Percentiles rank a stretch among this genome's conserved stretches.
phyloP scores from a whole-genome alignment of 2,888 invertebrate species.

The Neoscelio sp. region DNA sequence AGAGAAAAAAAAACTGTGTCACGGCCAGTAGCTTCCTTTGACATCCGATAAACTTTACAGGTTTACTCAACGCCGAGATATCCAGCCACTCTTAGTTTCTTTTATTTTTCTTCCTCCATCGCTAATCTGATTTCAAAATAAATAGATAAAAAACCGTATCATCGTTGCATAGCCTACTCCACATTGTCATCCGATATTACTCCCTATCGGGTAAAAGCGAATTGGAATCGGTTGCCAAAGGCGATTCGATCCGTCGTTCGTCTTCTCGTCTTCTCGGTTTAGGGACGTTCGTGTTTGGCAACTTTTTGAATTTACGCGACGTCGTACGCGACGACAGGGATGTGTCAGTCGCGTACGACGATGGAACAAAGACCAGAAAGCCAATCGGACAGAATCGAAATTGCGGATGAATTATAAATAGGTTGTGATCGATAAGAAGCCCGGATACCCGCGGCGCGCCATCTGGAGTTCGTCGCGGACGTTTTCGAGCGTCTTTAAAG shows the following conservation, averaged over 20 bases:
- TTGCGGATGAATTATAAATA: slow-evolving; percentile 81
- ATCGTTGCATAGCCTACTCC: no score
- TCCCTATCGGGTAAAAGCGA: no score
- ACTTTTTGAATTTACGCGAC: no score
- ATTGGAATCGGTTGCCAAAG: no score
- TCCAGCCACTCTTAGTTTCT: slow-evolving; percentile 25
- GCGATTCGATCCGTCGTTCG: no score
- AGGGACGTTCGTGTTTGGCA: no score
- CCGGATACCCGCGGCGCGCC: slow-evolving; percentile 77
- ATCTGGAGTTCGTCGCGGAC: slow-evolving; percentile 77
- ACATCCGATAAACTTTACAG: slow-evolving; percentile 48
- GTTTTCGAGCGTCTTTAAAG: slow-evolving; percentile 46
- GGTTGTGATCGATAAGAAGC: slow-evolving; percentile 80
- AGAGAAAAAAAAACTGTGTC: slow-evolving; percentile 48
- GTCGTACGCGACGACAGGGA: no score
- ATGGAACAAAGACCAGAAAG: no score
- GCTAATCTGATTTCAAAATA: slow-evolving; percentile 10
- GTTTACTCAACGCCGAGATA: slow-evolving; percentile 40
- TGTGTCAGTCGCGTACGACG: no score
- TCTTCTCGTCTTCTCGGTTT: no score
- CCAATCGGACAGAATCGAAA: slow-evolving; percentile 79
- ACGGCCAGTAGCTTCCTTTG: slow-evolving; percentile 53
- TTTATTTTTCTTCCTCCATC: no score
- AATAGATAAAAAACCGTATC: slow-evolving; percentile 32
- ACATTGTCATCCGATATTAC: slow-evolving; percentile 9